phyloP scores from a whole-genome alignment of 2,797 vertebrate genomes.

The Morus bassanus region DNA sequence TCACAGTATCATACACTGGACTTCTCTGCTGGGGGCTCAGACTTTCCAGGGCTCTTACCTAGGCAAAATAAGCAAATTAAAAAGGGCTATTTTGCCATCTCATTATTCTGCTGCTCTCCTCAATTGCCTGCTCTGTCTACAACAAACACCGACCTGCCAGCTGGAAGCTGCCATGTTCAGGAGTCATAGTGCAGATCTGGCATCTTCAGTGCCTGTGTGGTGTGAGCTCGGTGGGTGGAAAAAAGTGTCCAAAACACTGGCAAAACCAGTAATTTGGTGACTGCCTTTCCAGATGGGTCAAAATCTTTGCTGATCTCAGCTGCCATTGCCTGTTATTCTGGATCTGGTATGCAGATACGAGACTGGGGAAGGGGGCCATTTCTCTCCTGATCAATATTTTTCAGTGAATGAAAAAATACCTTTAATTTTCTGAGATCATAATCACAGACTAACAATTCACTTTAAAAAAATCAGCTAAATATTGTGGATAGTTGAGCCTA shows the following conservation, averaged over 20 bases:
- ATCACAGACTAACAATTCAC: background rate
- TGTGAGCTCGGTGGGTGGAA: background rate
- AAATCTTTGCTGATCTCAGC: background rate
- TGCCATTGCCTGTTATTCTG: background rate
- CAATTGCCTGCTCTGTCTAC: background rate
- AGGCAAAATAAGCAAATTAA: background rate
- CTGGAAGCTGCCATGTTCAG: accelerated
- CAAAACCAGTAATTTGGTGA: background rate
- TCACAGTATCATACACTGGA: background rate
- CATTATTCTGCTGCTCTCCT: background rate
- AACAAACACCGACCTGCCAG: background rate
- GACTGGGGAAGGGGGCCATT: background rate
- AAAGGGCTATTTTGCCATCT: background rate
- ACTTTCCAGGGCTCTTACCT: background rate
- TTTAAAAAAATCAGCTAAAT: background rate
- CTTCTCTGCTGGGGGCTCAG: background rate
- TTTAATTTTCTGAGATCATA: background rate
- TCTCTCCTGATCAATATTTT: background rate
- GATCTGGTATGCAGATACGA: background rate
- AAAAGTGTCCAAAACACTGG: background rate
- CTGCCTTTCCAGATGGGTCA: background rate
- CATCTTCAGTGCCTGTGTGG: background rate
- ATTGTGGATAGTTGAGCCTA: background rate
- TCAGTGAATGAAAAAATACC: background rate
- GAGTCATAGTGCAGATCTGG: background rate